These are phyloP conservation scores for Mus caroli DNA, from an alignment of 2,797 vertebrate species.

Conservation along the genomic window DNA sequence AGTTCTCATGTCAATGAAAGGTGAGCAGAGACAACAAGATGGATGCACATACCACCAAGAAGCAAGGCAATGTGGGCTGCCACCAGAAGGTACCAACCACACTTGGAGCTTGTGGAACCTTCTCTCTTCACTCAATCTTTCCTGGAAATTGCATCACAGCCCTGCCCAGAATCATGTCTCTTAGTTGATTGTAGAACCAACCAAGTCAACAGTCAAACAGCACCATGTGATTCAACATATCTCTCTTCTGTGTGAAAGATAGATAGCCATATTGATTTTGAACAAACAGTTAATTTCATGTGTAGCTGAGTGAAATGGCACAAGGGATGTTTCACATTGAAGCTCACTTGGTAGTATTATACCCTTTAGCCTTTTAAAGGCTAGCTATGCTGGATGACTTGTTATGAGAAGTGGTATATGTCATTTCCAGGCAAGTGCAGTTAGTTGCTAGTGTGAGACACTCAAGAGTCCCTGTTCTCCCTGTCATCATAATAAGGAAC, in stretches of 20 bases:
- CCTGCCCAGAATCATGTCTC: background rate
- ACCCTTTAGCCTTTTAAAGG: background rate
- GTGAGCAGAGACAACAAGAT: background rate
- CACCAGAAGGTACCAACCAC: background rate
- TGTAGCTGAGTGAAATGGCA: background rate
- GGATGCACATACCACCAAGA: background rate
- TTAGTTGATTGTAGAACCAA: background rate
- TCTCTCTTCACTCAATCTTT: background rate
- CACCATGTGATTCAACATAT: background rate
- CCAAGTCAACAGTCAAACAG: background rate
- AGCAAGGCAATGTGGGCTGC: background rate
- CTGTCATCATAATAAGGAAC: background rate
- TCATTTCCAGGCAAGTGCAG: background rate
- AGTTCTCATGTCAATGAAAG: background rate
- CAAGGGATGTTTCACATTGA: background rate
- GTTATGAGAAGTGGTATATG: background rate
- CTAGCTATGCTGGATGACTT: background rate
- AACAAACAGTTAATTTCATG: background rate
- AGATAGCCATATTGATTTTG: background rate
- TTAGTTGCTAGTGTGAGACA: background rate
- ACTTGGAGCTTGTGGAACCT: background rate
- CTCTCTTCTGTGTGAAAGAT: too few relatives aligned
- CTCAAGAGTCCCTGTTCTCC: background rate
- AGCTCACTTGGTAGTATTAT: background rate
- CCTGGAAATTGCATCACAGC: background rate